Evolutionary conservation across 2,113 vertebrate species (phyloP), one percentile per base, ranked within the genome.

Genomic region (Pangasianodon hypophthalmus): DNA sequence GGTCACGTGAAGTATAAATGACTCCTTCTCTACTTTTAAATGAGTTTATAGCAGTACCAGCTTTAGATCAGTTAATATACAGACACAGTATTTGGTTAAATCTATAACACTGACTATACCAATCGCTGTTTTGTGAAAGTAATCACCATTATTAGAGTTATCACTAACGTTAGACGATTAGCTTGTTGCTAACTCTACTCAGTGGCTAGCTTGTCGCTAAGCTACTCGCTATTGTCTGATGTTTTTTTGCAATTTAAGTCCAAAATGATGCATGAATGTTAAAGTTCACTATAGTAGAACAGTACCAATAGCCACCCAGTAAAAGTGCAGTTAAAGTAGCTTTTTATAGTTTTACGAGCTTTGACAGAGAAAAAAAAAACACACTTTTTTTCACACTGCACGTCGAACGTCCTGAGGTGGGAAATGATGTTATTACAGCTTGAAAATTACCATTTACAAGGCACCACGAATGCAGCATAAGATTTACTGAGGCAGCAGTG

Each of bases 401-500:
- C 14, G 2, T 52, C 5, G 13, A 14, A 48, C 4, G 14, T n/a
- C 46, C 14, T 52, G 29, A 81, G 9, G 7, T 82, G 26, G 29
- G 46, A 54, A 54, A 56, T 13, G 32, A 84, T 10, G 2, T 29
- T 0, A 62, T 44, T 60, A 44, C 75, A 26, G 26, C 80, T n/a
- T 16, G 26, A 26, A 50, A 79, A 79, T 48, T 50, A 79, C n/a
- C 16, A 37, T 1, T 84, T 24, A 41, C 54, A n/a, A 62, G 82
- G 54, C 21, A 44, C 54, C 37, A 84, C 0, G 11, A 58, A 21
- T 0, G 6, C 81, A 84, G 32, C 10, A 77, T 4, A 50, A 24
- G 88, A 88, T 89, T 21, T 26, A 64, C 26, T 46, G 52, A 60
- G 84, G 44, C 64, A 73, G n/a, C n/a, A 18, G 37, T 69, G 67